Conservation (phyloP, 2,797 vertebrate species). For the Sebastes iracundus region DNA sequence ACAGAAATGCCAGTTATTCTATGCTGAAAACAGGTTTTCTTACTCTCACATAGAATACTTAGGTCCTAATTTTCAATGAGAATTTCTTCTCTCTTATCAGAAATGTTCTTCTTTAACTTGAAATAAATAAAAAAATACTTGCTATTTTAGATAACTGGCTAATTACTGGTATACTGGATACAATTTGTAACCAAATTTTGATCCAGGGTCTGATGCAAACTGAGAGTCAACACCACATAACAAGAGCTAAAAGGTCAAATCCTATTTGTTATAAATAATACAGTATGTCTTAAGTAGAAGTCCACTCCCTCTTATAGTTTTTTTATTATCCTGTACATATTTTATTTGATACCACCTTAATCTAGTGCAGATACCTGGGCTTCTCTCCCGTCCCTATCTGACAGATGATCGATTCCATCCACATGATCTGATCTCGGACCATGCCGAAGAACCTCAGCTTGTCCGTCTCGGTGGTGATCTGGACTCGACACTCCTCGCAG, state of each 20-base stretch:
- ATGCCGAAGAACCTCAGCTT: conserved; percentile 90
- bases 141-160: neutral
- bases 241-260: neutral
- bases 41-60: too few species aligned
- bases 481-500: conserved; percentile 92
- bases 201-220: neutral
- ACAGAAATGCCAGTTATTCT: neutral
- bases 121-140: neutral
- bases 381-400: conserved; percentile 93
- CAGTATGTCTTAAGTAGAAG: neutral
- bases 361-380: conserved; percentile 85
- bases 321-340: neutral
- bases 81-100: neutral
- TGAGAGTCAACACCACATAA: neutral
- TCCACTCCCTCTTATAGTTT: too few species aligned
- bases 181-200: rapidly evolving
- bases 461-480: conserved; percentile 91
- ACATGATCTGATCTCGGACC: conserved; percentile 90
- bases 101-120: neutral
- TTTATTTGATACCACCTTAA: neutral
- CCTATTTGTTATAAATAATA: neutral
- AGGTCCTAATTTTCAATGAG: too few species aligned
- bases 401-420: conserved; percentile 93
- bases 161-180: neutral
- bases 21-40: neutral